Evolutionary conservation across 2,797 vertebrate species (phyloP), one percentile per base, ranked within the genome.

Genomic region (Iguana delicatissima): DNA sequence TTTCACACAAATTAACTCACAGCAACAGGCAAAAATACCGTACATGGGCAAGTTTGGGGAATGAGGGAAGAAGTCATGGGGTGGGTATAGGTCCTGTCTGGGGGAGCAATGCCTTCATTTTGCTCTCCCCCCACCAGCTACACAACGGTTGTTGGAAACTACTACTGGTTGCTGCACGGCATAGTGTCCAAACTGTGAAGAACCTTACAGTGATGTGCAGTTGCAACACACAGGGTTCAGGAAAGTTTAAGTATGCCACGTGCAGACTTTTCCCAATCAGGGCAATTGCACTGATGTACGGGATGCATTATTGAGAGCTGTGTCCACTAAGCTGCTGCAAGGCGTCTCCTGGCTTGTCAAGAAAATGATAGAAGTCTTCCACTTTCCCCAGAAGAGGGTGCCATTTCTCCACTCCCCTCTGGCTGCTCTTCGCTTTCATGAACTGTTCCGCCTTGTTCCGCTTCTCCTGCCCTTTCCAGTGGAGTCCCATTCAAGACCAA

Each of bases 341-440:
- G 8, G 57, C 42, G 50, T 7, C 64, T 69, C 26, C 74, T 46
- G 38, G 18, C 18, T 77, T 46, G 6, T 16, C 3, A 4, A 77
- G 6, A 9, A 77, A 26, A 4, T n/a, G 1, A 32, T 32, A 55
- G 1, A 18, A 16, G 0, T 80, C 42, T 29, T 13, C 9, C 0
- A 0, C 59, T 79, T 76, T 91, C 4, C 12, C 62, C 89, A 77
- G 80, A 20, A 77, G 80, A 55, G 57, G 59, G 35, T 1, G 13
- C 62, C 24, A 8, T 62, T 29, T 35, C 79, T 38, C 67, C 38
- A 2, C 81, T 7, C 8, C 14, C 2, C 52, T 50, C 14, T 76
- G 55, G 24, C 46, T 18, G 3, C 16, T 29, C 1, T 18, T 29
- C 5, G 52, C 72, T 42, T 10, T 38, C 81, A 0, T 1, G 59